Conservation (phyloP, 2,888 invertebrate species). For the Drosophila bunnanda region DNA sequence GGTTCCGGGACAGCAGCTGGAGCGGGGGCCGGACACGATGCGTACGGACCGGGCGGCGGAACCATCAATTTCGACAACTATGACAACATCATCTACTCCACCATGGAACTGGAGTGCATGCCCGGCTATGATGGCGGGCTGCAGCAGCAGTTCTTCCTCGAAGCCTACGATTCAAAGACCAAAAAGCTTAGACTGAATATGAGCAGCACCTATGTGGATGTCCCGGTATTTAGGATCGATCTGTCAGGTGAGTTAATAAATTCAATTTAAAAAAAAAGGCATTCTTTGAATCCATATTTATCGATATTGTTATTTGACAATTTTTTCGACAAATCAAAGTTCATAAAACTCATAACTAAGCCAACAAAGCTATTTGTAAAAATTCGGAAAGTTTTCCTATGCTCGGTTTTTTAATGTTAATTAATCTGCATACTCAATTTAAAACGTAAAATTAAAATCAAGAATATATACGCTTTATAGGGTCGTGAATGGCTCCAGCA, state of each 20-base stretch:
- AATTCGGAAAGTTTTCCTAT: too few species aligned
- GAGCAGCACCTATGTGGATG: conserved; percentile 87
- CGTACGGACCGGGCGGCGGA: conserved; percentile 58
- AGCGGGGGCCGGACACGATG: conserved; percentile 48
- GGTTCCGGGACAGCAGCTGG: conserved; percentile 54
- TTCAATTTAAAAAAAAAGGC: not conserved
- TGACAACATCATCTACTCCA: conserved; percentile 84
- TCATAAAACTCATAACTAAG: too few species aligned
- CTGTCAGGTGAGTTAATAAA: conserved; percentile 82
- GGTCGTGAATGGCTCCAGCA: too few species aligned
- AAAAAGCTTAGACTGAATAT: conserved; percentile 89
- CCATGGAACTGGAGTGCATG: conserved; percentile 92
- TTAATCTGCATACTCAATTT: too few species aligned
- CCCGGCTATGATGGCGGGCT: conserved; percentile 95
- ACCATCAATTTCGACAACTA: conserved; percentile 84
- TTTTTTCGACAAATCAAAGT: too few species aligned
- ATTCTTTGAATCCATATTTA: too few species aligned
- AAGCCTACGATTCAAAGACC: conserved; percentile 91
- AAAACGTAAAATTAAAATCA: too few species aligned
- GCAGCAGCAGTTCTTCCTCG: conserved; percentile 92
- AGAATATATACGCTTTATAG: too few species aligned
- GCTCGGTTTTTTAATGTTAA: too few species aligned
- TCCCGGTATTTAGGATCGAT: conserved; percentile 87
- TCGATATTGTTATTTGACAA: too few species aligned
- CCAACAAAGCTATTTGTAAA: too few species aligned